These are phyloP conservation scores for Pygmarrhopalites habei DNA, from an alignment of 1,140 invertebrate genomes.

Conservation along the genomic window DNA sequence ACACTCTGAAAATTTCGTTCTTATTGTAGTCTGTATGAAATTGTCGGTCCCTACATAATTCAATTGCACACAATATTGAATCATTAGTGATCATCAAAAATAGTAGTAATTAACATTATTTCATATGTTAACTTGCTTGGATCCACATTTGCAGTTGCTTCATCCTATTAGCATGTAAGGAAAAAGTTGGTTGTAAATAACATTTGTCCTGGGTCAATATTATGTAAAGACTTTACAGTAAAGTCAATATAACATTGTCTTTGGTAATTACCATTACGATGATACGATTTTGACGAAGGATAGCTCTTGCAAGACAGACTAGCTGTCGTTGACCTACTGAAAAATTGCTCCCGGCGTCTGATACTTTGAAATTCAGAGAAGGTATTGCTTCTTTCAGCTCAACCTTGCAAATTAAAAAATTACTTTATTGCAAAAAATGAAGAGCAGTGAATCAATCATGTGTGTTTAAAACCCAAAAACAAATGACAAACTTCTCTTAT, in stretches of 20 bases:
- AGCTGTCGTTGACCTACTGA: too few relatives aligned
- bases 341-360: conserved; percentile 45
- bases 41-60: conserved; percentile 49
- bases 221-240: too few relatives aligned
- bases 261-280: conserved; percentile 47
- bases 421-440: not conserved
- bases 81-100: not conserved
- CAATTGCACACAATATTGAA: not conserved
- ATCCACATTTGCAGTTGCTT: conserved; percentile 48
- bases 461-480: not conserved
- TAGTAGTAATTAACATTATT: not conserved
- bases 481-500: conserved; percentile 55
- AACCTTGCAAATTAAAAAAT: conserved; percentile 32
- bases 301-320: conserved; percentile 47
- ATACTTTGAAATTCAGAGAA: conserved; percentile 41
- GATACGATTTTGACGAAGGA: conserved; percentile 45
- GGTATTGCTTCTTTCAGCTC: conserved; percentile 41
- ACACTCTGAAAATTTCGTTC: conserved; percentile 27
- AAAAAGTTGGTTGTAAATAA: too few relatives aligned
- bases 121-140: too few relatives aligned
- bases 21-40: conserved; percentile 45
- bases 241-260: too few relatives aligned
- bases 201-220: too few relatives aligned
- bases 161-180: too few relatives aligned
- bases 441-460: not conserved